Percentiles rank a stretch among this genome's conserved stretches.
These are phyloP conservation scores for Ichneumoninae sp. DNA, from an alignment of 2,888 invertebrate species.

Conservation along the genomic window DNA sequence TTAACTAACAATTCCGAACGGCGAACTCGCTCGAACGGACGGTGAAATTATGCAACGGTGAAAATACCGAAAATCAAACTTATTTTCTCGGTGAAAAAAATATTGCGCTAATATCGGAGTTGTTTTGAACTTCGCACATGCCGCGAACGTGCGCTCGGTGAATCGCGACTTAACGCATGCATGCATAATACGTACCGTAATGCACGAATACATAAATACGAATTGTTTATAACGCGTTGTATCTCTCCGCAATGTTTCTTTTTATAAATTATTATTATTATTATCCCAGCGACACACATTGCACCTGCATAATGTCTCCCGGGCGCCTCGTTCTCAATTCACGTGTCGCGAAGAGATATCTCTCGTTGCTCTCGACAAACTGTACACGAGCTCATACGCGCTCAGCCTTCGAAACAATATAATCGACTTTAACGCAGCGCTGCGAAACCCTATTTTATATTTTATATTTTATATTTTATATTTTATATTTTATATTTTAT, in stretches of 20 bases:
- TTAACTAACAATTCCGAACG: not conserved
- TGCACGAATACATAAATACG: constrained; percentile 15
- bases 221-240: constrained; percentile 11
- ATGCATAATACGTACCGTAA: not conserved
- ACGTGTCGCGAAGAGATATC: constrained; percentile 15
- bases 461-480: too few relatives aligned
- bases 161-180: not conserved
- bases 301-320: constrained; percentile 44
- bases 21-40: too few relatives aligned
- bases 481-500: too few relatives aligned
- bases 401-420: not conserved
- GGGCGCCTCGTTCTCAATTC: constrained; percentile 52
- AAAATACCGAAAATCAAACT: not conserved
- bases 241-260: not conserved
- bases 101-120: not conserved
- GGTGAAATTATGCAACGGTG: not conserved
- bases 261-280: not conserved
- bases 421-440: not conserved
- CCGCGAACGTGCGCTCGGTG: not conserved
- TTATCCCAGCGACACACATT: constrained; percentile 20
- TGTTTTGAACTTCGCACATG: constrained; percentile 15
- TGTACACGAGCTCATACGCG: constrained; percentile 1
- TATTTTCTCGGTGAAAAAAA: not conserved
- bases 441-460: too few relatives aligned
- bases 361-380: not conserved